These are phyloP conservation scores for Anaspis maculata DNA, from an alignment of 2,888 invertebrate genomes.

Conservation along the genomic window DNA sequence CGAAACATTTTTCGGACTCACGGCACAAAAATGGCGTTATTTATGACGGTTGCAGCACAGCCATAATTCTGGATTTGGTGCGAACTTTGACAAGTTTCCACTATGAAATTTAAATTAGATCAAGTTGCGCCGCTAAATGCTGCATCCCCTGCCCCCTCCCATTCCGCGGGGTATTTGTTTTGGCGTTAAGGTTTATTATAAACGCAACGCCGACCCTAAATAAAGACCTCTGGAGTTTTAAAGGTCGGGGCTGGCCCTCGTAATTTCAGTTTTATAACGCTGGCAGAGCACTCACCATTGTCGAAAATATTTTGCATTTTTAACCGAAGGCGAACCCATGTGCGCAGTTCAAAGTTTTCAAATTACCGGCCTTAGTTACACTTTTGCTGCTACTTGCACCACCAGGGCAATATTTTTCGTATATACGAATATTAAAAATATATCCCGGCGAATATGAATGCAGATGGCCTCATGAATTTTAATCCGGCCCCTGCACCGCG, in stretches of 20 bases:
- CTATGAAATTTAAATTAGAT: too few relatives aligned
- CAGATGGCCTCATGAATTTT: background rate
- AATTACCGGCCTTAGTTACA: constrained; percentile 10
- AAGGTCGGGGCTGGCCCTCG: background rate
- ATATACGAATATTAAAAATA: constrained; percentile 1
- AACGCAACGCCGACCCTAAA: too few relatives aligned
- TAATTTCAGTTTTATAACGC: background rate
- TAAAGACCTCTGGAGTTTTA: background rate
- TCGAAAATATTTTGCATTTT: background rate
- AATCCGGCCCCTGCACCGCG: too few relatives aligned
- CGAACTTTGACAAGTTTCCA: too few relatives aligned
- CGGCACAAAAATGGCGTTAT: too few relatives aligned
- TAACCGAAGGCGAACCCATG: constrained; percentile 4
- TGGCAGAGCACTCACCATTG: background rate
- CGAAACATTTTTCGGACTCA: too few relatives aligned
- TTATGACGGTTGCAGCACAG: too few relatives aligned
- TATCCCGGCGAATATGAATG: background rate
- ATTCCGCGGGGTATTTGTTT: background rate
- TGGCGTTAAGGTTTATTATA: background rate
- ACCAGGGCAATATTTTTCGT: background rate
- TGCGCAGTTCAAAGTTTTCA: constrained; percentile 15
- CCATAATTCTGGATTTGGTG: too few relatives aligned
- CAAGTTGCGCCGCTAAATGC: too few relatives aligned
- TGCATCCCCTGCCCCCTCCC: background rate
- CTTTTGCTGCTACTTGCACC: background rate